phyloP scores from a whole-genome alignment of 2,888 invertebrate genomes.

The Agrochola litura region DNA sequence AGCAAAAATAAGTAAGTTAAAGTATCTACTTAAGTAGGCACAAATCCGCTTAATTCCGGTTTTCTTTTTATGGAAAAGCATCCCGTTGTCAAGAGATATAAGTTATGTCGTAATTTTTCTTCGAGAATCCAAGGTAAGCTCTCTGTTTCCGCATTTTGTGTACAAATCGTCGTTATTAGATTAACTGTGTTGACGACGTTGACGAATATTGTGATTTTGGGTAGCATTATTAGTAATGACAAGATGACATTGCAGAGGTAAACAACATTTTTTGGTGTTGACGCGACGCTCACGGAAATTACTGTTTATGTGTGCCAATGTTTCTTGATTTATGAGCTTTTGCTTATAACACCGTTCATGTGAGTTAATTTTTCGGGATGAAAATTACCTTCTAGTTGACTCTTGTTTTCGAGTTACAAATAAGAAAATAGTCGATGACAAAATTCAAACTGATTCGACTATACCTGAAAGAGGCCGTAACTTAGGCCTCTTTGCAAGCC shows the following conservation, averaged over 20 bases:
- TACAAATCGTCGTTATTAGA: slow-evolving; percentile 75
- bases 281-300: background rate
- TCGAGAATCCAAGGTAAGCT: slow-evolving; percentile 62
- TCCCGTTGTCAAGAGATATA: slow-evolving; percentile 44
- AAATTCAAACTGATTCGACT: background rate
- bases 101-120: slow-evolving; percentile 61
- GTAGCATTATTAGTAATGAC: slow-evolving; percentile 60
- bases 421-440: background rate
- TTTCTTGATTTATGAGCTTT: slow-evolving; percentile 32
- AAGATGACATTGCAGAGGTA: slow-evolving; percentile 54
- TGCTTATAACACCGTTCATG: background rate
- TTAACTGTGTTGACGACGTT: slow-evolving; percentile 70
- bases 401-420: background rate
- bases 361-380: background rate
- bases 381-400: background rate
- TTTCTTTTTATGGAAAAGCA: slow-evolving; percentile 21
- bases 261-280: slow-evolving; percentile 42
- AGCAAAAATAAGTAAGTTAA: background rate
- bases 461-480: background rate
- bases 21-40: background rate
- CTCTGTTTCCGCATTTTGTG: slow-evolving; percentile 67
- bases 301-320: background rate
- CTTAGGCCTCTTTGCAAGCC: no score
- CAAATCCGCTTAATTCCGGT: slow-evolving; percentile 7
- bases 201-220: slow-evolving; percentile 70